A percentile compares a stretch with the other conserved stretches of the same genome.
phyloP scores from a whole-genome alignment of 2,888 invertebrate genomes.

The Mimumesa dahlbomi region DNA sequence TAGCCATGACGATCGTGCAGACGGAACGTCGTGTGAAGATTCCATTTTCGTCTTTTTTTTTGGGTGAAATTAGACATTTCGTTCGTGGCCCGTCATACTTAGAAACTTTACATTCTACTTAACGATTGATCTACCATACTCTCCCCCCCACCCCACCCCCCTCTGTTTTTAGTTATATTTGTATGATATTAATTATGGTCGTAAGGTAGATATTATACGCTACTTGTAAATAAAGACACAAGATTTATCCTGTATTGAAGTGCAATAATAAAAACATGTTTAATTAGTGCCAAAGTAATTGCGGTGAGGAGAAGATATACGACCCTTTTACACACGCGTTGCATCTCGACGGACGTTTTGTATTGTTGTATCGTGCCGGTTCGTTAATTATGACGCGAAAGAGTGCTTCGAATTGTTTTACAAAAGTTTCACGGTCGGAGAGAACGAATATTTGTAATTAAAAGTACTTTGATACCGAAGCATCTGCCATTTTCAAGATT shows the following conservation, averaged over 20 bases:
- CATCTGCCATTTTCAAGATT: no score
- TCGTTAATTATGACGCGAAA: no score
- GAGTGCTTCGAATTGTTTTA: no score
- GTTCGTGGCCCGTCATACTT: not conserved
- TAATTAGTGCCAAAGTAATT: constrained; percentile 76
- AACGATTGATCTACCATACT: constrained; percentile 19
- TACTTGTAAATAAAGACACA: constrained; percentile 70
- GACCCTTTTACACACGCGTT: constrained; percentile 7
- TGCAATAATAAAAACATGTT: constrained; percentile 77
- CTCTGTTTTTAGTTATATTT: constrained; percentile 56
- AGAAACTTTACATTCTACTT: constrained; percentile 14
- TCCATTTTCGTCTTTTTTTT: no score
- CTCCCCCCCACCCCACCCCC: constrained; percentile 22
- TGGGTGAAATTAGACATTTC: no score
- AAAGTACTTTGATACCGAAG: no score
- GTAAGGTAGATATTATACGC: constrained; percentile 62
- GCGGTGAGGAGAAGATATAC: constrained; percentile 44
- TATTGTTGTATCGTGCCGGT: no score
- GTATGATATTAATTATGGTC: constrained; percentile 61
- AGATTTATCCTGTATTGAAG: constrained; percentile 74
- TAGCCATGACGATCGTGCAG: constrained; percentile 26
- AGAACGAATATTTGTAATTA: no score
- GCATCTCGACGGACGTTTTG: no score
- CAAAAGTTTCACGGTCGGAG: no score
- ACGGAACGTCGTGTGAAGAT: no score